Evolutionary conservation across 2,888 invertebrate species (phyloP), one percentile per base, ranked within the genome.

Genomic region (Micoletzkya japonica): DNA sequence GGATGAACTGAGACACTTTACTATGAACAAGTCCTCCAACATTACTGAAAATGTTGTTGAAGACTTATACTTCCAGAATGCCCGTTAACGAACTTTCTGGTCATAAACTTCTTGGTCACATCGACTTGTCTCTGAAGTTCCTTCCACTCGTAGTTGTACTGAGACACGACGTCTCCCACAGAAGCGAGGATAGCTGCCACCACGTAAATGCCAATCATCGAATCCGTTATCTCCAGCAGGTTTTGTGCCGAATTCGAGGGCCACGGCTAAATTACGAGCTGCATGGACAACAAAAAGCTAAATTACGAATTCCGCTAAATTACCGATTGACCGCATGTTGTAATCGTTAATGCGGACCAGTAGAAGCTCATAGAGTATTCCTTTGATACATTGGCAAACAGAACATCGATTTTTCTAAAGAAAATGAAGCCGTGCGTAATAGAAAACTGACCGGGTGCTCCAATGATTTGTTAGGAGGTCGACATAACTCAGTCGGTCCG

Each of bases 181-280:
- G 74, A 76, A 66, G 82, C 83, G 52, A 83, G 82, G 70, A 84
- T 84, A 36, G 82, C 82, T 69, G 84, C 81, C 69, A 84, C 83
- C 36, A 83, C 81, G 4, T 84, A 59, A 37, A 84, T 77, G 4
- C 84, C 84, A 37, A 82, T 77, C 61, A 84, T 71, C 0, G 84
- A 82, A 66, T 84, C 82, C 10, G 80, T 74, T 2, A 83, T 77
- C 74, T 84, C 84, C 39, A 84, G 73, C 61, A 77, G 72, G 60
- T 84, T 84, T 70, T 84, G 84, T 10, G 75, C 36, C 20, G 79
- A 81, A 1, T 71, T 74, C 3, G 80, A 79, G 20, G 84, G 84
- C 71, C 77, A 84, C 1, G 84, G 84, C 76, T 78, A 68, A 44
- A 76, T 57, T 17, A 30, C 6, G 20, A 49, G 26, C 44, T 37